Conservation (phyloP, 92 coral and sea anemone species). For the Bergia sp. region DNA sequence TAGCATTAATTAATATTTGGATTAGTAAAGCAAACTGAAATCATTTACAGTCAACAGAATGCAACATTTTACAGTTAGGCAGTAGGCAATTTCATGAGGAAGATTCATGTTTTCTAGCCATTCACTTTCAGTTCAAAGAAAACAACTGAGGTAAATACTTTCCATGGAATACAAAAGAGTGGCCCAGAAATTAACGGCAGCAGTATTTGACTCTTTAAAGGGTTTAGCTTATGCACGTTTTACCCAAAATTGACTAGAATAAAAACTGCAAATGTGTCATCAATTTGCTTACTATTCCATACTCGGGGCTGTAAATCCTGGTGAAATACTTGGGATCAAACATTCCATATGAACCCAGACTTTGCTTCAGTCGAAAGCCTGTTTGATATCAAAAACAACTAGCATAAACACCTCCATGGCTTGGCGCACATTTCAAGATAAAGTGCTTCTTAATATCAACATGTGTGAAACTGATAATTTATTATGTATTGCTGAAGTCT, state of each 20-base stretch:
- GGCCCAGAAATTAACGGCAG: conserved; percentile 34
- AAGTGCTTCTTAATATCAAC: not conserved
- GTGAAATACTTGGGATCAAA: conserved; percentile 50
- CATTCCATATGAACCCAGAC: conserved; percentile 48
- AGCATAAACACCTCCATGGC: conserved; percentile 17
- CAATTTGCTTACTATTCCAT: conserved; percentile 53
- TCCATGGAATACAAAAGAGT: conserved; percentile 8
- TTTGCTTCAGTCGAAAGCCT: conserved; percentile 51
- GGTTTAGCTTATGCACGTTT: conserved; percentile 36
- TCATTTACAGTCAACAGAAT: conserved; percentile 12
- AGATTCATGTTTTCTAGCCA: conserved; percentile 5
- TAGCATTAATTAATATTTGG: conserved; percentile 30
- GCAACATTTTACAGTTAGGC: conserved; percentile 39
- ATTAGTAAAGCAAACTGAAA: conserved; percentile 40
- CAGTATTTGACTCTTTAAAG: conserved; percentile 22
- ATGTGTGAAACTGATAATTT: too few relatives aligned
- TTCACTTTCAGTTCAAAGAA: conserved; percentile 6
- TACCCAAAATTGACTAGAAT: conserved; percentile 30
- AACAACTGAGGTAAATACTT: not conserved
- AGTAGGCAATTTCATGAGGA: not conserved
- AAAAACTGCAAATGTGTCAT: conserved; percentile 43
- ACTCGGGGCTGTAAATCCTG: conserved; percentile 50
- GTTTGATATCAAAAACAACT: conserved; percentile 44
- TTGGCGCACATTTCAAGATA: not conserved
- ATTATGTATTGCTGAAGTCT: too few relatives aligned